These are phyloP conservation scores for Anthophora plumipes DNA, from an alignment of 2,888 invertebrate species.

Conservation along the genomic window DNA sequence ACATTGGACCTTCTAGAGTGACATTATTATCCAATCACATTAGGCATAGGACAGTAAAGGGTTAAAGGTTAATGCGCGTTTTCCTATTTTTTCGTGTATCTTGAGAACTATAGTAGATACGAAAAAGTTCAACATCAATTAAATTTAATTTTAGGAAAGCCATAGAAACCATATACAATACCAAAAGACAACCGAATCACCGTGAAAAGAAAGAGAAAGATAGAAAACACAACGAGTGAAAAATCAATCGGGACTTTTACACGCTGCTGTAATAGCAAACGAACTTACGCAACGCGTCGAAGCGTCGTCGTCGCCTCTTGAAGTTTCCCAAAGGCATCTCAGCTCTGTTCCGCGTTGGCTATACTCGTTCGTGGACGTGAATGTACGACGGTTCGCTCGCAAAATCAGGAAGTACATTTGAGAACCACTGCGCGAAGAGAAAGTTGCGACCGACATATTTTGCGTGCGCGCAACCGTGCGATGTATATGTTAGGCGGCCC, in stretches of 20 bases:
- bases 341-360: slow-evolving; percentile 16
- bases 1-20: too few relatives aligned
- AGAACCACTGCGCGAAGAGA: slow-evolving; percentile 83
- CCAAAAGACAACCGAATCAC: too few relatives aligned
- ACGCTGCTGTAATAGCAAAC: background rate
- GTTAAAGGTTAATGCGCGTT: too few relatives aligned
- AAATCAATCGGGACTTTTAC: background rate
- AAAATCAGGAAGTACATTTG: slow-evolving; percentile 82
- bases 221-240: background rate
- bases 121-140: too few relatives aligned
- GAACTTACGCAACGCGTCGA: slow-evolving; percentile 17
- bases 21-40: too few relatives aligned
- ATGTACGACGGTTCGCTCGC: background rate
- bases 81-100: too few relatives aligned
- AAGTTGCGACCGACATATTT: slow-evolving; percentile 82
- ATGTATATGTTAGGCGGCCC: slow-evolving; percentile 44
- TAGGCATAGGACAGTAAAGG: too few relatives aligned
- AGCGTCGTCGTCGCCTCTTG: background rate
- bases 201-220: background rate
- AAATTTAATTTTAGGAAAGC: too few relatives aligned
- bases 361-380: background rate
- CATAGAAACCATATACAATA: too few relatives aligned
- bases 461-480: slow-evolving; percentile 73
- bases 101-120: too few relatives aligned
- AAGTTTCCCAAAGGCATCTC: slow-evolving; percentile 14